A percentile compares a stretch with the other conserved stretches of the same genome.
Evolutionary conservation across 2,113 vertebrate genomes (phyloP).

Genomic region (Syrmaticus mikado): DNA sequence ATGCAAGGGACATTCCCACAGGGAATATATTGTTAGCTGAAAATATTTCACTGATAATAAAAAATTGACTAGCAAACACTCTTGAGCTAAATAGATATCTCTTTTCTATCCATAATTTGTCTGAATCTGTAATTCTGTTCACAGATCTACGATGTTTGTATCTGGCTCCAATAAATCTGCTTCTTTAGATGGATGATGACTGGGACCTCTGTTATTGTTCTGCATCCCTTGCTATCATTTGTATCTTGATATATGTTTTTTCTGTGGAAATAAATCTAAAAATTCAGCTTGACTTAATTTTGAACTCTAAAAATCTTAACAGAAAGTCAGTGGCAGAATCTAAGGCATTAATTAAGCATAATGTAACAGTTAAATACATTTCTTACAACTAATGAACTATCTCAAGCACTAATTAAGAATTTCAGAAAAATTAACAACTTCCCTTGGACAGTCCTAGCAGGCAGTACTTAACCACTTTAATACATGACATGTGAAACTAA

Average conservation of each 20-base stretch:
- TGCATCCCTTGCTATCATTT: not conserved
- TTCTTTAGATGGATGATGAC: not conserved
- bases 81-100: not conserved
- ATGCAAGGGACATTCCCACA: not conserved
- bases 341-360: not conserved
- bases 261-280: not conserved
- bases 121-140: not conserved
- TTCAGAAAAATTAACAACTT: not conserved
- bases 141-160: not conserved
- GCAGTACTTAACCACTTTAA: not conserved
- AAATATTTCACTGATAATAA: not conserved
- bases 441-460: not conserved
- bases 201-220: not conserved
- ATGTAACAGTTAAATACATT: not conserved
- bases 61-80: not conserved
- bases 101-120: not conserved
- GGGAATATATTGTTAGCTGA: not conserved
- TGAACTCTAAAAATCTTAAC: not conserved
- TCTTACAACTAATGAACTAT: not conserved
- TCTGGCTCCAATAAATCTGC: not conserved
- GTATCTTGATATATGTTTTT: not conserved
- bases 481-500: not conserved
- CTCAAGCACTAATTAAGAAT: not conserved
- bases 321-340: not conserved
- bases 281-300: not conserved